phyloP scores from a whole-genome alignment of 64 coral and sea anemone genomes.

The Pachyseris speciosa region DNA sequence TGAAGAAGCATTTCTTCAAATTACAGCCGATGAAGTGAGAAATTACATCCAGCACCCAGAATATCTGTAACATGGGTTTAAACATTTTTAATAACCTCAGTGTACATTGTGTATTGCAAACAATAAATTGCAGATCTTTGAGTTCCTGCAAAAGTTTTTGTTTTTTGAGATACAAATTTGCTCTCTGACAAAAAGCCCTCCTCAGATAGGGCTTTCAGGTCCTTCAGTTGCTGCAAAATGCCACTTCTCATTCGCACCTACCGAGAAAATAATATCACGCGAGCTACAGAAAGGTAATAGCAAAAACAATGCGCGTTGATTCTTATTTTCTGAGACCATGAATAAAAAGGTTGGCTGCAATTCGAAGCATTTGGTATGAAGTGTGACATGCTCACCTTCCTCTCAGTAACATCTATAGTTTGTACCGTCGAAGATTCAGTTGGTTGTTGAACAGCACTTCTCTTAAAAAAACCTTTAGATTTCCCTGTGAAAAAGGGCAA shows the following conservation, averaged over 20 bases:
- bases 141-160: not conserved
- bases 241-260: not conserved
- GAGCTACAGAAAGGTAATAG: not conserved
- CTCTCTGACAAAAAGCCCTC: not conserved
- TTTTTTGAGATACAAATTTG: constrained; percentile 16
- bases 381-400: no score
- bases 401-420: no score
- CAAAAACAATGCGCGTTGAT: no score
- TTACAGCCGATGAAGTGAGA: constrained; percentile 25
- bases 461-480: not conserved
- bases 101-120: not conserved
- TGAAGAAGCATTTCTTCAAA: constrained; percentile 43
- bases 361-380: no score
- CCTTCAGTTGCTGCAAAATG: not conserved
- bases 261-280: not conserved
- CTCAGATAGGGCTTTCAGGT: not conserved
- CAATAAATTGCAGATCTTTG: not conserved
- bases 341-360: no score
- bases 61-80: not conserved
- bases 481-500: not conserved
- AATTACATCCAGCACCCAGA: constrained; percentile 16
- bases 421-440: no score
- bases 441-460: no score
- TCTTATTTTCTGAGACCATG: no score
- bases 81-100: not conserved